Base-by-base conservation (phyloP, 2,113 vertebrate species). In the Brevimyrus niger region DNA sequence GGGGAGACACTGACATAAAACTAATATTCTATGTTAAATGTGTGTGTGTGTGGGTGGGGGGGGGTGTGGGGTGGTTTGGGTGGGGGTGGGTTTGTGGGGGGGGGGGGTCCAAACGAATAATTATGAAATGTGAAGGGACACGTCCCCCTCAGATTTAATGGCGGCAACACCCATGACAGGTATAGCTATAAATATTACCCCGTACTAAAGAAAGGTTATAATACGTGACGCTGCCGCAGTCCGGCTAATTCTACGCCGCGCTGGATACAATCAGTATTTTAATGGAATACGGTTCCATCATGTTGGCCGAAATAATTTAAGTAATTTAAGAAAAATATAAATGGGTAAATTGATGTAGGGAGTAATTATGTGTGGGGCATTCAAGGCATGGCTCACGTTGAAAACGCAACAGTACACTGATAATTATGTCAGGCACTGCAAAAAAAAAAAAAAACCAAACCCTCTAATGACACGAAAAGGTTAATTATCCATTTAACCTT, bases 401-500 rank as follows among this genome's bases (percentile, higher is more conserved):
- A 23, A 65, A 27, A 19, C 51, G 15, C 55, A 51, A 23, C 61
- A 69, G 84, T 27, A 23, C n/a, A 35, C 17, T 47, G 84, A 19
- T 50, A 83, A 58, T 89, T 89, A 35, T 80, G 89, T n/a, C 61
- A 65, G 58, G 58, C 84, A 55, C 89, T 46, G 31, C 89, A 80
- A 55, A 65, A 87, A 87, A 87, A 82, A 80, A 55, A 65, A 87
- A 87, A 87, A 82, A 13, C 85, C 61, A n/a, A 80, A 87, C 65
- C 42, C 83, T 86, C 38, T 87, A 87, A 69, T 88, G 90, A 87
- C 58, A 89, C 76, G 86, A 88, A 91, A 76, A 91, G 88, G 90
- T 91, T 90, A 91, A 89, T 91, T 89, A 90, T 48, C 87, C 88
- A 86, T 89, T 90, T 91, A 91, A 91, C 88, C 92, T 91, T 55